Evolutionary conservation across 1,140 invertebrate genomes (phyloP), one percentile per base, ranked within the genome.

Genomic region (Neotoxoptera formosana): DNA sequence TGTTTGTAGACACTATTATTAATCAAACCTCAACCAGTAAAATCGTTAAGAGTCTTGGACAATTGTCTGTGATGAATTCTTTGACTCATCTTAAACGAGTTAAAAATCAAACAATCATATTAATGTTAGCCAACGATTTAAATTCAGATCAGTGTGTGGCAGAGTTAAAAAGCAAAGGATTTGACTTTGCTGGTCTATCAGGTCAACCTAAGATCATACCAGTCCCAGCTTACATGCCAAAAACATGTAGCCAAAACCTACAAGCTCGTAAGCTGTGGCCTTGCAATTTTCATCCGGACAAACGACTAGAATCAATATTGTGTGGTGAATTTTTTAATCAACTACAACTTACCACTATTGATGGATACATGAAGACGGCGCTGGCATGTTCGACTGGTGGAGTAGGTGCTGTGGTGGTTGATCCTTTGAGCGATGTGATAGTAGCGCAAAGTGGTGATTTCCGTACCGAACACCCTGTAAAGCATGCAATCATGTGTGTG

Each of bases 401-500:
- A 95, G 95, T 96, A 25, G 95, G 96, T 89, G 96, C 96, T n/a
- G 95, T 97, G 53, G 96, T 98, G 7, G 96, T 97, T 3, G 97
- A 98, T 96, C 97, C 97, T 0, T 94, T 95, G 17, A 95, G 95
- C 7, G 95, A 96, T 7, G 96, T 95, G 47, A 95, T 98, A 34
- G 95, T 98, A 2, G 96, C 97, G 7, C 95, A 97, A n/a, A 96
- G 97, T 9, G 96, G 96, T 93, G 96, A 97, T 94, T 95, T 95
- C 93, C 95, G 96, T 93, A 86, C 95, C 86, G 94, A 95, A 7
- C 97, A 98, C 95, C 97, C 98, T 0, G 95, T 98, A 84, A 97
- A 97, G 95, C 99, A 99, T 96, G 97, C 97, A 53, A 95, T 96
- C 0, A 99, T 99, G 97, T 95, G 98, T 1, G 97, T 97, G 11